Evolutionary conservation across 2,113 vertebrate genomes (phyloP), one percentile per base, ranked within the genome.

Genomic region (Pimephales promelas): DNA sequence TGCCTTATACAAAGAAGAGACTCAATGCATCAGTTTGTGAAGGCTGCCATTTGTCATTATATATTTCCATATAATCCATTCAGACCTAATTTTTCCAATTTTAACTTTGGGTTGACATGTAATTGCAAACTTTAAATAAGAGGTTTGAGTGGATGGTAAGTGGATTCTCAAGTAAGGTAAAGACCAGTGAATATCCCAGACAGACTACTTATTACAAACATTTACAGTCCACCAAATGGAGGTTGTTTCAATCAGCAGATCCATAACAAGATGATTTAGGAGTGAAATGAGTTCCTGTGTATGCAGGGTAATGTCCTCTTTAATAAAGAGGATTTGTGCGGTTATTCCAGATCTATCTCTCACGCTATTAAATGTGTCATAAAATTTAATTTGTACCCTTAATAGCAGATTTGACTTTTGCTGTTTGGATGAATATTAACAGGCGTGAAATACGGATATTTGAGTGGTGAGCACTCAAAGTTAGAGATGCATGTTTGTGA

Each of bases 241-340:
- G 88, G 81, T 83, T 86, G 76, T 89, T 92, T 91, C 90, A 90
- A 90, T 92, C 87, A 90, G 88, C 61, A 89, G 85, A 85, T 85
- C 87, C 80, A 84, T 93, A 90, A 92, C 91, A 90, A 88, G 86
- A 91, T 91, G 90, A 90, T 88, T 86, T 89, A 88, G 86, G 90
- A 91, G 85, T 83, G 84, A 89, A 92, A 92, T 90, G 87, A 90
- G 87, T 14, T 71, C 40, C 68, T 71, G 40, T 16, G n/a, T 8
- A 45, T 3, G 22, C 40, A 71, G 68, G 40, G 68, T 71, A 71
- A 71, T 88, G 90, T 92, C 87, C 87, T 90, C 85, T 77, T 87
- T 84, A 90, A 90, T 87, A 89, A 92, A 90, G 87, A 61, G 49
- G 87, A 90, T 92, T 88, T 89, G 88, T 88, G 87, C 83, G 88